These are phyloP conservation scores for Drosophila equinoxialis DNA, from an alignment of 1,140 invertebrate species.

Conservation along the genomic window DNA sequence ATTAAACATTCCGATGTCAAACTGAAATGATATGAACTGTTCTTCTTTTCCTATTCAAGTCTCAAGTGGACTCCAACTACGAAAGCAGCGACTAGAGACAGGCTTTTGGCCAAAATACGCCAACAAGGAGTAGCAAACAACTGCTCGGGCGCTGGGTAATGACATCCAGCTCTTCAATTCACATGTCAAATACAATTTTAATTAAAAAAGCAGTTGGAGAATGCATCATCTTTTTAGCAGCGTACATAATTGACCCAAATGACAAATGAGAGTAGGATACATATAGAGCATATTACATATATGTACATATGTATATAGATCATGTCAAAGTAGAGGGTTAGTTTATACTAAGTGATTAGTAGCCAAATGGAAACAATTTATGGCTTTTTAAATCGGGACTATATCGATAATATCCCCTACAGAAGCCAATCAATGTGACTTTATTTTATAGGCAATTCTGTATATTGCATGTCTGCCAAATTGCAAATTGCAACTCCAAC, in stretches of 20 bases:
- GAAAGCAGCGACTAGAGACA: neutral
- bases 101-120: neutral
- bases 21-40: slow-evolving; percentile 14
- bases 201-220: slow-evolving; percentile 44
- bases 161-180: slow-evolving; percentile 6
- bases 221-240: slow-evolving; percentile 11
- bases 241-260: slow-evolving; percentile 34
- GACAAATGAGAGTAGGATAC: slow-evolving; percentile 16
- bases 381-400: neutral
- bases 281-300: neutral
- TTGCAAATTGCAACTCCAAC: slow-evolving; percentile 26
- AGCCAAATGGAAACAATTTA: neutral
- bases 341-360: neutral
- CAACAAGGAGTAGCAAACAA: slow-evolving; percentile 13
- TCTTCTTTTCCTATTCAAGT: slow-evolving; percentile 7
- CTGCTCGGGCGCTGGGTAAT: neutral
- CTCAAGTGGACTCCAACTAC: neutral
- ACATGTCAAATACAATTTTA: slow-evolving; percentile 48
- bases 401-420: neutral
- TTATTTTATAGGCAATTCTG: slow-evolving; percentile 15
- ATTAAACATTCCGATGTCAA: slow-evolving; percentile 27
- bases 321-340: neutral
- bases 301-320: neutral
- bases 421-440: slow-evolving; percentile 30
- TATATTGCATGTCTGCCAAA: neutral